These are phyloP conservation scores for Sycophila texana DNA, from an alignment of 2,888 invertebrate species.

Conservation along the genomic window DNA sequence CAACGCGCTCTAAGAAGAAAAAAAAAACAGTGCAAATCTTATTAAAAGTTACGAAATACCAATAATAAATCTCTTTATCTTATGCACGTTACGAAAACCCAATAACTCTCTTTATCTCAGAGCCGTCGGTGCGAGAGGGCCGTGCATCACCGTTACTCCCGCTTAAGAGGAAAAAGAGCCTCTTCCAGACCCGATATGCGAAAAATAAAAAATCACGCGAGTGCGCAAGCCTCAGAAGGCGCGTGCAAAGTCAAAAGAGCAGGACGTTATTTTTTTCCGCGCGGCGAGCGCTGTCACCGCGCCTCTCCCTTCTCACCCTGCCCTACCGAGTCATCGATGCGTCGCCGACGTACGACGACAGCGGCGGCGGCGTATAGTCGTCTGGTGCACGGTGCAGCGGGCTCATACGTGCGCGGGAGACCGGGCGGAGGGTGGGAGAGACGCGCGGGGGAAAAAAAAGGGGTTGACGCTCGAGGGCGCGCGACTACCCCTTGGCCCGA, in stretches of 20 bases:
- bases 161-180: not conserved
- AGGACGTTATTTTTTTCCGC: slow-evolving; percentile 31
- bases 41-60: too few relatives aligned
- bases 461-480: slow-evolving; percentile 31
- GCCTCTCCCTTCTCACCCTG: slow-evolving; percentile 9
- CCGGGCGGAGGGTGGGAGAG: not conserved
- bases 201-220: not conserved
- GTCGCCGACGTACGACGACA: slow-evolving; percentile 38
- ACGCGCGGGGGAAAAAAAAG: slow-evolving; percentile 3
- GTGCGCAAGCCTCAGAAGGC: not conserved
- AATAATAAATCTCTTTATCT: not conserved
- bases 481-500: slow-evolving; percentile 11
- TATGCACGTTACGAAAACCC: not conserved
- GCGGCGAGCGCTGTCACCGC: not conserved
- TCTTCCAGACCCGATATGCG: not conserved
- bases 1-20: too few relatives aligned
- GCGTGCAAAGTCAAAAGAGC: slow-evolving; percentile 19
- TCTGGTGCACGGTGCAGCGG: slow-evolving; percentile 4
- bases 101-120: not conserved
- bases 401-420: not conserved
- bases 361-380: slow-evolving; percentile 34
- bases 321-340: slow-evolving; percentile 66
- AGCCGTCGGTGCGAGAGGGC: too few relatives aligned
- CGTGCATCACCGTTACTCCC: not conserved
- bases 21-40: too few relatives aligned